phyloP scores from a whole-genome alignment of 2,113 vertebrate genomes.

The Actenoides hombroni region DNA sequence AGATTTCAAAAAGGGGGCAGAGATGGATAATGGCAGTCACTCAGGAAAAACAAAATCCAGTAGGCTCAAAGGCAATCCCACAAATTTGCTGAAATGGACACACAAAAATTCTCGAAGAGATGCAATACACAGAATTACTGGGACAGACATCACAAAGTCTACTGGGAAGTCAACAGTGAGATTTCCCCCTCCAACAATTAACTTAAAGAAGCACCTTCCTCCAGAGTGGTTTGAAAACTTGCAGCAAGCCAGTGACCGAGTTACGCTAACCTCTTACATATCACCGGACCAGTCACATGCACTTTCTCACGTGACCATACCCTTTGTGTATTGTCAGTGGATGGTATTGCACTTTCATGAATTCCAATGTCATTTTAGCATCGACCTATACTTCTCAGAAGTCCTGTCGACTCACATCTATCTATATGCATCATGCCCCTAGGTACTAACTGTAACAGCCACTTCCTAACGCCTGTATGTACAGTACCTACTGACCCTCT shows the following conservation, averaged over 20 bases:
- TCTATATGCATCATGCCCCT: background rate
- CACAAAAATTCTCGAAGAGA: background rate
- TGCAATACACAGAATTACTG: background rate
- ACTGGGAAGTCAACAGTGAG: background rate
- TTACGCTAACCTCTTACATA: slow-evolving; percentile 3
- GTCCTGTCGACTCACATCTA: background rate
- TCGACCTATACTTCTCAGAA: background rate
- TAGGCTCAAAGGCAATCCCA: background rate
- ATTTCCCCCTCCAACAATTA: background rate
- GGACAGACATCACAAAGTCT: background rate
- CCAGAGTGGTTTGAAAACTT: background rate
- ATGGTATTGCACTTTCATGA: background rate
- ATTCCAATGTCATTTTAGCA: background rate
- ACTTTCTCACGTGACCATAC: background rate
- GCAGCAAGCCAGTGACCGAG: background rate
- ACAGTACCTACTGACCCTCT: background rate
- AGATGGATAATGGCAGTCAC: background rate
- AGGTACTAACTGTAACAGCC: background rate
- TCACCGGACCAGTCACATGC: background rate
- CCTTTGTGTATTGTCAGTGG: background rate
- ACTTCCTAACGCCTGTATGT: background rate
- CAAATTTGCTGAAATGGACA: background rate
- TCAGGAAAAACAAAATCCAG: background rate
- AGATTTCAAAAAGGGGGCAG: background rate
- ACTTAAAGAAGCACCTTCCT: background rate